Percentiles rank a stretch among this genome's conserved stretches.
Evolutionary conservation across 1,140 invertebrate species (phyloP).

Genomic region (Drosophila watanabei): DNA sequence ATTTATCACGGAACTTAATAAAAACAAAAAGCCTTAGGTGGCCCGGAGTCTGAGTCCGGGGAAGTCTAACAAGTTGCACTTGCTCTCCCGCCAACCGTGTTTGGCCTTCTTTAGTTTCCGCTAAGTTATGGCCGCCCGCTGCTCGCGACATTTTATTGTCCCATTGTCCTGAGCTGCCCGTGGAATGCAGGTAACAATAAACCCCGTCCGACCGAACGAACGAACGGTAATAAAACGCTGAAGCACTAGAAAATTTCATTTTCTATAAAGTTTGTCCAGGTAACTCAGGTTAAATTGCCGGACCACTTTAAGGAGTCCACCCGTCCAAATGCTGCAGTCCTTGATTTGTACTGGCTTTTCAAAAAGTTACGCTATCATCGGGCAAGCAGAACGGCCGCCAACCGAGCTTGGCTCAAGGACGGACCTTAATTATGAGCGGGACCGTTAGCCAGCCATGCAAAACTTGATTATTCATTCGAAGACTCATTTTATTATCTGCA

Average conservation of each 20-base stretch:
- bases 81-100: slow-evolving; percentile 12
- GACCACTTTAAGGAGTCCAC: slow-evolving; percentile 19
- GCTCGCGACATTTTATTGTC: slow-evolving; percentile 62
- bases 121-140: slow-evolving; percentile 40
- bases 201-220: not conserved
- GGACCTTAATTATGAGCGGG: slow-evolving; percentile 67
- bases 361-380: slow-evolving; percentile 56
- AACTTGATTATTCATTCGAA: slow-evolving; percentile 82
- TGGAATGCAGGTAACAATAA: slow-evolving; percentile 51
- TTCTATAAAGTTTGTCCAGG: slow-evolving; percentile 31
- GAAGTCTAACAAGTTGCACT: slow-evolving; percentile 67
- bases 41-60: not conserved
- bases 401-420: slow-evolving; percentile 51
- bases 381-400: slow-evolving; percentile 14
- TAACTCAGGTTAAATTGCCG: slow-evolving; percentile 32
- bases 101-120: slow-evolving; percentile 41
- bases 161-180: slow-evolving; percentile 19
- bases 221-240: slow-evolving; percentile 50
- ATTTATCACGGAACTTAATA: slow-evolving; percentile 69
- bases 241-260: slow-evolving; percentile 54
- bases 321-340: slow-evolving; percentile 48
- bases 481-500: slow-evolving; percentile 83
- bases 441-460: slow-evolving; percentile 33
- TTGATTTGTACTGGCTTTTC: slow-evolving; percentile 58
- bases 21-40: slow-evolving; percentile 40